Evolutionary conservation across 92 coral and sea anemone species (phyloP), one percentile per base, ranked within the genome.

Genomic region (Bergia sp.): DNA sequence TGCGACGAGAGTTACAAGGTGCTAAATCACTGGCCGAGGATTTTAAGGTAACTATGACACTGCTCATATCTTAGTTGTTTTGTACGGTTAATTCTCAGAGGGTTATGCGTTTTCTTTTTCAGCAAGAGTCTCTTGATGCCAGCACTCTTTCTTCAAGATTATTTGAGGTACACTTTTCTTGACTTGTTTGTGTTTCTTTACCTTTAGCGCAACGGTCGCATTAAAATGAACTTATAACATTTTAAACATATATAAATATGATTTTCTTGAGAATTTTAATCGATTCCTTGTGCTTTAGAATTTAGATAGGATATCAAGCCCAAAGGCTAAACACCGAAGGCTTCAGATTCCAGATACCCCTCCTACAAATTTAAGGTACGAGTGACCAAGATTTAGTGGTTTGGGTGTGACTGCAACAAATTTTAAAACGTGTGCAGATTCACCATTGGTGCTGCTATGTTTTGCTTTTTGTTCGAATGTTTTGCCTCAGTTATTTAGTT

Each of bases 121-220:
- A 97, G 99, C 98, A 97, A 94, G 98, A 97, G 37, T 93, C 94
- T 43, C 91, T 94, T 9, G 99, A 97, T 88, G 99, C 98, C 80
- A 92, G 97, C 29, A 93, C 82, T 84, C 87, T 97, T 92, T 97
- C 99, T 36, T 90, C 98, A 53, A 91, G 95, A 69, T 89, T 97
- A 72, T 89, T 93, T 20, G 99, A 97, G 93, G 99, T 96, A 71
- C 18, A 53, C 82, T 45, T 64, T 61, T 15, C 42, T 85, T 15
- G 3, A 37, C 2, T 39, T 57, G 16, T 76, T 42, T 41, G 4
- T 43, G 3, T 7, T 67, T 40, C 41, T 44, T 53, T 53, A 53
- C 58, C 16, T 53, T 53, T 53, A 53, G 0, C 29, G 29, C 10
- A 47, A 20, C 64, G 53, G 66, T 82, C 58, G 42, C 81, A 43